phyloP scores from a whole-genome alignment of 64 coral and sea anemone genomes.

The Pocillopora verrucosa region DNA sequence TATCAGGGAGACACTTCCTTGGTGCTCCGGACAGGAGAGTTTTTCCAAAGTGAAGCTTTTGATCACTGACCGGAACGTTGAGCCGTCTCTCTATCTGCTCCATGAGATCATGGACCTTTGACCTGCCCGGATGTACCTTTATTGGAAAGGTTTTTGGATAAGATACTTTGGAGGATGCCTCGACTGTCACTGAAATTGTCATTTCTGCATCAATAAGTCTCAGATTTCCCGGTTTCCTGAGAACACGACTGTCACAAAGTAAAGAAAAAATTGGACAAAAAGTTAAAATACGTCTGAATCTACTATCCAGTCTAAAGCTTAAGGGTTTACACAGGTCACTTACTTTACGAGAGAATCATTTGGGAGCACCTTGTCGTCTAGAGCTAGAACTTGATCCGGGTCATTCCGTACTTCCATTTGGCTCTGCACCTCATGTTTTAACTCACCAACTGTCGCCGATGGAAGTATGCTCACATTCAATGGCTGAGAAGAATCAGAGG shows the following conservation, averaged over 20 bases:
- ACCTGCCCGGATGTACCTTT: not conserved
- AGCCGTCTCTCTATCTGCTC: not conserved
- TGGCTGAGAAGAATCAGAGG: not conserved
- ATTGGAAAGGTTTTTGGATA: not conserved
- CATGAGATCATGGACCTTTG: constrained; percentile 31
- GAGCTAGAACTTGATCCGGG: not conserved
- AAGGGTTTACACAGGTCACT: not conserved
- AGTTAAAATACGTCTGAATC: not conserved
- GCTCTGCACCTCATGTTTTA: not conserved
- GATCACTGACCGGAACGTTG: not conserved
- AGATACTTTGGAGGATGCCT: not conserved
- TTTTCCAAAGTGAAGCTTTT: constrained; percentile 6
- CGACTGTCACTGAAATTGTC: not conserved
- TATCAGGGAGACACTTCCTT: not conserved
- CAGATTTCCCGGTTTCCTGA: not conserved
- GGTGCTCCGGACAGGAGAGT: not conserved
- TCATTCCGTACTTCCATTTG: not conserved
- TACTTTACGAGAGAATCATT: not conserved
- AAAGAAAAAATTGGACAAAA: not conserved
- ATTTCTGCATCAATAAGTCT: constrained; percentile 15
- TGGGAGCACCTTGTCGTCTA: not conserved
- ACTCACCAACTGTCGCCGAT: constrained; percentile 4
- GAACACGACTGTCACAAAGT: not conserved
- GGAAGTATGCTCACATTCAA: not conserved
- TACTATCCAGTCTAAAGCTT: not conserved